Conservation (phyloP, 2,113 vertebrate species). For the Kryptolebias marmoratus region DNA sequence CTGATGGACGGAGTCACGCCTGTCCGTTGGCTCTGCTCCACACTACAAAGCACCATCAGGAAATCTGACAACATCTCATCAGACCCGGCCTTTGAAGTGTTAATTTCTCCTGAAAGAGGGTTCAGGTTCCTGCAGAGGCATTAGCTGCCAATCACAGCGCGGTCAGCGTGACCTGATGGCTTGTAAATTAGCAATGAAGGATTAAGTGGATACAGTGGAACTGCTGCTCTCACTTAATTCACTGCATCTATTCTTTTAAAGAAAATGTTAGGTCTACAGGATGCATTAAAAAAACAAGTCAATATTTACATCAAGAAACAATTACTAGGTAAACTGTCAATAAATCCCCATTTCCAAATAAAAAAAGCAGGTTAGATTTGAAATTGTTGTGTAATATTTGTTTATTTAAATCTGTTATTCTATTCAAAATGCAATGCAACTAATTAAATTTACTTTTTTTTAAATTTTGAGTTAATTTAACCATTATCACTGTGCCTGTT, state of each 20-base stretch:
- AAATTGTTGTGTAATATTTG: no score
- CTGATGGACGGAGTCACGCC: slow-evolving; percentile 31
- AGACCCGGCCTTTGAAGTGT: slow-evolving; percentile 35
- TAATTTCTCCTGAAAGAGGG: slow-evolving; percentile 38
- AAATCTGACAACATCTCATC: slow-evolving; percentile 49
- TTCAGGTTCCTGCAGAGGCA: slow-evolving; percentile 16
- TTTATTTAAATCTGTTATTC: no score
- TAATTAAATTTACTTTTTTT: no score
- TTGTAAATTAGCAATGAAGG: slow-evolving; percentile 5
- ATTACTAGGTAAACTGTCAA: no score
- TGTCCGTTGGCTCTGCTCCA: slow-evolving; percentile 23
- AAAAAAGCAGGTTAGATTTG: no score
- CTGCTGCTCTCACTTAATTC: slow-evolving; percentile 12
- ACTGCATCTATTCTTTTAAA: not conserved
- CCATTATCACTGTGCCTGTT: no score
- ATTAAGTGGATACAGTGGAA: not conserved
- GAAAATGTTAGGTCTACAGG: not conserved
- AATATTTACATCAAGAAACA: no score
- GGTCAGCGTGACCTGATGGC: slow-evolving; percentile 5
- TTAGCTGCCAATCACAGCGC: slow-evolving; percentile 21
- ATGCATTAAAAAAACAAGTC: no score
- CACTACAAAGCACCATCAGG: slow-evolving; percentile 8
- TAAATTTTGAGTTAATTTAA: no score
- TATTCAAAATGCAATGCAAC: no score
- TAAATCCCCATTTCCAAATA: no score